phyloP scores from a whole-genome alignment of 2,113 vertebrate genomes.

The Istiophorus platypterus region DNA sequence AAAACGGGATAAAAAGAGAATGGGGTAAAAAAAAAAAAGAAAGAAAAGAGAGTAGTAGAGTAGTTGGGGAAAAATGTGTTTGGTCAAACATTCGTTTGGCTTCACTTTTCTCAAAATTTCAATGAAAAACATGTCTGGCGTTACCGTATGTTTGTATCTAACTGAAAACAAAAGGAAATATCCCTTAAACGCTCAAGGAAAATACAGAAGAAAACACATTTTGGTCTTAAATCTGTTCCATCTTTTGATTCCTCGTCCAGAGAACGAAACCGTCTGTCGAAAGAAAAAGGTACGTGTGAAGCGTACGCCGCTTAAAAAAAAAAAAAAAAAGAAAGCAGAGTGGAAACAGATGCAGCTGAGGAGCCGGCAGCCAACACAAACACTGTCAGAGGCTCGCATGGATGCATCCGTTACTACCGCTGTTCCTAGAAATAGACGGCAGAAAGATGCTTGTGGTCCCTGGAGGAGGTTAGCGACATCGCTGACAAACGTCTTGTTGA shows the following conservation, averaged over 20 bases:
- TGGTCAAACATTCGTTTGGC: neutral
- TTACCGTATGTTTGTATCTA: neutral
- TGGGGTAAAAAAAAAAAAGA: too few species aligned
- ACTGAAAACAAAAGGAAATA: neutral
- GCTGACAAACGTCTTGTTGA: slow-evolving; percentile 34
- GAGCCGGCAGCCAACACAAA: slow-evolving; percentile 77
- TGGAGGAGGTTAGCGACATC: slow-evolving; percentile 41
- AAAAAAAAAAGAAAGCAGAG: slow-evolving; percentile 42
- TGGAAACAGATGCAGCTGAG: slow-evolving; percentile 76
- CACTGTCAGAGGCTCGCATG: slow-evolving; percentile 61
- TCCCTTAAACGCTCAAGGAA: neutral
- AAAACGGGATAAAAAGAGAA: too few species aligned
- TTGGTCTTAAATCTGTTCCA: neutral
- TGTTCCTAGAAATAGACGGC: slow-evolving; percentile 60
- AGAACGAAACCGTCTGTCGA: neutral
- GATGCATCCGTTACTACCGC: slow-evolving; percentile 55
- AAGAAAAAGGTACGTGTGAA: slow-evolving; percentile 10
- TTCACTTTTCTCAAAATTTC: neutral
- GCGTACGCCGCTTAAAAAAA: neutral
- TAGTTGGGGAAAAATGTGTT: too few species aligned
- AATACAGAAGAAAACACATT: neutral
- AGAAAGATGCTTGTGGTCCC: slow-evolving; percentile 42
- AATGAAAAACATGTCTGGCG: neutral
- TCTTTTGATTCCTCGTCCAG: neutral
- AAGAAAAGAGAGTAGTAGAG: too few species aligned